Percentiles rank a stretch among this genome's conserved stretches.
Evolutionary conservation across 1,140 invertebrate species (phyloP).

Genomic region (Diabrotica virgifera): DNA sequence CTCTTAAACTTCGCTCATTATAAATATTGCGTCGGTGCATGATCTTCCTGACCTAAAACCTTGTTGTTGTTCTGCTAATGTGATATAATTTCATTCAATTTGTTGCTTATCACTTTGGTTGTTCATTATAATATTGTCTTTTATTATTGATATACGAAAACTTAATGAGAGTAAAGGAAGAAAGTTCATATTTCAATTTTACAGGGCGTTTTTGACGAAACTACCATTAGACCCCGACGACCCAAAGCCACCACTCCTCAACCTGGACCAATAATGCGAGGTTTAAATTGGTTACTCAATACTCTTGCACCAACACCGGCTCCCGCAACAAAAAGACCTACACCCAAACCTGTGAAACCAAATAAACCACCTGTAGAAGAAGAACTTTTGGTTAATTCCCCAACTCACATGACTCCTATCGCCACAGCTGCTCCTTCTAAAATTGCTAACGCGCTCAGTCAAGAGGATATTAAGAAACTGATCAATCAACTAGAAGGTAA

Average conservation of each 20-base stretch:
- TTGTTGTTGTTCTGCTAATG: no score
- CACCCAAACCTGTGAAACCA: conserved; percentile 23
- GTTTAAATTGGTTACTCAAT: conserved; percentile 44
- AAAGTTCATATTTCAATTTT: conserved; percentile 6
- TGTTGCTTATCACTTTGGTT: no score
- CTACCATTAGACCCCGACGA: conserved; percentile 29
- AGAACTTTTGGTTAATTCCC: conserved; percentile 37
- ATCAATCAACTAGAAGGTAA: conserved; percentile 42
- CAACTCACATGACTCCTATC: conserved; percentile 41
- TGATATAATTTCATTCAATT: no score
- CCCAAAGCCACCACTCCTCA: conserved; percentile 28
- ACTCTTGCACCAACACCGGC: conserved; percentile 37
- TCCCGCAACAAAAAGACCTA: conserved; percentile 20
- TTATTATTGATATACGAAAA: no score
- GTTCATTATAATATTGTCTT: no score
- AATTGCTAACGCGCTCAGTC: conserved; percentile 8
- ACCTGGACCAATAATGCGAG: conserved; percentile 40
- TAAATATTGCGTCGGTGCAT: no score
- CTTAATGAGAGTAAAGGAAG: no score
- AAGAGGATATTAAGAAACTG: conserved; percentile 24
- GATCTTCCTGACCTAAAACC: no score
- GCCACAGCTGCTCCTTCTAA: conserved; percentile 32
- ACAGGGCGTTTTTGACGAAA: conserved; percentile 35
- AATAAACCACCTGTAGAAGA: conserved; percentile 27
- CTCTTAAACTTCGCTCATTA: no score